Base-by-base conservation (phyloP, 2,888 invertebrate species). In the Adelognathus sp. region DNA sequence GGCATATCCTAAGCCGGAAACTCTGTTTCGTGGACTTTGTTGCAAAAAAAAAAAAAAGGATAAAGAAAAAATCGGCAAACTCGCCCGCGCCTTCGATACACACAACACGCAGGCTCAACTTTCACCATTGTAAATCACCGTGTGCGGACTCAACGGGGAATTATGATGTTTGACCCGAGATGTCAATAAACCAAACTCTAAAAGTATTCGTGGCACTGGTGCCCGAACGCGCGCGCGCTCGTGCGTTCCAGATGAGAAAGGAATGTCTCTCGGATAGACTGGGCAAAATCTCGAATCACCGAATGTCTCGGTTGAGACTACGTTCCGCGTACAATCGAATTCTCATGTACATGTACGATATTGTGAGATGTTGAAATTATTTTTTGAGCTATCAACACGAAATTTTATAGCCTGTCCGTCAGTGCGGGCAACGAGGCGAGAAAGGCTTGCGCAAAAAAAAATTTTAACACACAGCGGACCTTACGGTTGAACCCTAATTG, bases 1-100 rank as follows among this genome's bases (percentile, higher is more conserved):
- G n/a, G n/a, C n/a, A n/a, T 71, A 72, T 76, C 64, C 69, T 75
- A 78, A 80, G 77, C 80, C 77, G 74, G 77, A 80, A 77, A 79
- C 79, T 29, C 50, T 14, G 50, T 18, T 14, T 24, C 52, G 18
- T 16, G 52, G 72, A 56, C 56, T 61, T 70, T 31, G 70, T 60
- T 66, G 76, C 46, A 77, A 36, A 69, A 72, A 73, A 69, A 50
- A 46, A 54, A 33, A 27, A 46, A 36, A n/a, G 33, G 5, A 44
- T n/a, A 44, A 16, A 39, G 54, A 39, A 64, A 31, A 58, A 52
- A 69, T 60, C 52, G 41, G 52, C 41, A 33, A 71, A 64, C 64
- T 21, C 63, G 27, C 36, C 14, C n/a, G n/a, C 16, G 56, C 27
- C 31, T 24, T 46, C 14, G 2, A 18, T 29, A n/a, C n/a, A n/a